phyloP scores from a whole-genome alignment of 2,888 invertebrate genomes.

The Dasysyrphus tricinctus region DNA sequence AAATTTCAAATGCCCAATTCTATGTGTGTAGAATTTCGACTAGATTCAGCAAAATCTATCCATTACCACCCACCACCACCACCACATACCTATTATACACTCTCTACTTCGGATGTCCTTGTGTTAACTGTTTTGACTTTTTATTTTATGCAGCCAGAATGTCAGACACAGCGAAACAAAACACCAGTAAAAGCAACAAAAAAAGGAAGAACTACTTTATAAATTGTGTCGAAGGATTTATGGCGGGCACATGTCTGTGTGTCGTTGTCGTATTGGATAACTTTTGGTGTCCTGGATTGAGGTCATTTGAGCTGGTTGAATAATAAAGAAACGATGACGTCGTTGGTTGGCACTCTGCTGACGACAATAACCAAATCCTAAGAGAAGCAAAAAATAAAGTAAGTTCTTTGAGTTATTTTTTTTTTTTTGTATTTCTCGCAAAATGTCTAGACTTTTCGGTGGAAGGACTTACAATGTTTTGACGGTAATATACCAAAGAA shows the following conservation, averaged over 20 bases:
- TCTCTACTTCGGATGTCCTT: constrained; percentile 1
- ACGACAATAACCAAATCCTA: constrained; percentile 1
- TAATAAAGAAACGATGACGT: constrained; percentile 34
- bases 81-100: background rate
- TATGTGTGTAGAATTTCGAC: constrained; percentile 37
- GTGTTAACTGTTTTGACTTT: constrained; percentile 48
- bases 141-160: constrained; percentile 51
- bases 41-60: constrained; percentile 33
- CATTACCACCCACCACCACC: too few relatives aligned
- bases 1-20: background rate
- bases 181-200: background rate
- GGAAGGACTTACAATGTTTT: constrained; percentile 28
- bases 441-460: constrained; percentile 63
- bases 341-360: background rate
- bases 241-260: constrained; percentile 66
- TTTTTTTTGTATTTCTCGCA: background rate
- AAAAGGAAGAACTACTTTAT: constrained; percentile 41
- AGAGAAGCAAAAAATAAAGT: constrained; percentile 4
- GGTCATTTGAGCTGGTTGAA: constrained; percentile 65
- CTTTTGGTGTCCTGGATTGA: constrained; percentile 47
- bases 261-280: constrained; percentile 48
- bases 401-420: background rate
- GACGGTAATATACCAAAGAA: constrained; percentile 28
- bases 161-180: constrained; percentile 49
- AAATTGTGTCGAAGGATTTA: constrained; percentile 66